phyloP scores from a whole-genome alignment of 2,113 vertebrate genomes.

The Chamaetylas fuelleborni region DNA sequence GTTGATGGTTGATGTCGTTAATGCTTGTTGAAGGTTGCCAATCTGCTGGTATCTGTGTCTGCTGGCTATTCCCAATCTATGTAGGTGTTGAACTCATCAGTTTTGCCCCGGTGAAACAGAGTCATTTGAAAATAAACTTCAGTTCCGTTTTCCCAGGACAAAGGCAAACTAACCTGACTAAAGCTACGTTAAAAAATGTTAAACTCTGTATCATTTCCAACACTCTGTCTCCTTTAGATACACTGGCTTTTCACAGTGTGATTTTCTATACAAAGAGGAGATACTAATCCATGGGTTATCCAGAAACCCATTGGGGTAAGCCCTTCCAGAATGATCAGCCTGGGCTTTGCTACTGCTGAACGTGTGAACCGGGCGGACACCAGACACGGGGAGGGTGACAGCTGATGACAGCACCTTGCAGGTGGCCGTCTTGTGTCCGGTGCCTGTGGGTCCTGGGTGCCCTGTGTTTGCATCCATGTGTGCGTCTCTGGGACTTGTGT shows the following conservation, averaged over 20 bases:
- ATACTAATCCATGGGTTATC: neutral
- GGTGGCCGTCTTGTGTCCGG: neutral
- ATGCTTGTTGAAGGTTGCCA: neutral
- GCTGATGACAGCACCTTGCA: neutral
- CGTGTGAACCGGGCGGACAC: accelerated
- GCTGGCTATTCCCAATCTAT: neutral
- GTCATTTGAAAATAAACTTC: neutral
- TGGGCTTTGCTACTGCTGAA: neutral
- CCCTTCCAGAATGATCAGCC: neutral
- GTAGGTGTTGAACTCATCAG: neutral
- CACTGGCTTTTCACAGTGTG: neutral
- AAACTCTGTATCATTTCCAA: neutral
- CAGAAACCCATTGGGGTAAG: neutral
- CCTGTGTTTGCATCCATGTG: neutral
- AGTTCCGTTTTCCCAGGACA: neutral
- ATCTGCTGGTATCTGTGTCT: neutral
- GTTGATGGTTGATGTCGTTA: neutral
- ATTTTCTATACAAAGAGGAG: neutral
- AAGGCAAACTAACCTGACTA: neutral
- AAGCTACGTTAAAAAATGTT: neutral
- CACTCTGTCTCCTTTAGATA: neutral
- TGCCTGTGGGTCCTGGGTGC: neutral
- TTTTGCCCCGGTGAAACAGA: accelerated
- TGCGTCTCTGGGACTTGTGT: neutral
- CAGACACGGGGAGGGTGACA: accelerated